Evolutionary conservation across 2,113 vertebrate genomes (phyloP).

Genomic region (Fulmarus glacialis): DNA sequence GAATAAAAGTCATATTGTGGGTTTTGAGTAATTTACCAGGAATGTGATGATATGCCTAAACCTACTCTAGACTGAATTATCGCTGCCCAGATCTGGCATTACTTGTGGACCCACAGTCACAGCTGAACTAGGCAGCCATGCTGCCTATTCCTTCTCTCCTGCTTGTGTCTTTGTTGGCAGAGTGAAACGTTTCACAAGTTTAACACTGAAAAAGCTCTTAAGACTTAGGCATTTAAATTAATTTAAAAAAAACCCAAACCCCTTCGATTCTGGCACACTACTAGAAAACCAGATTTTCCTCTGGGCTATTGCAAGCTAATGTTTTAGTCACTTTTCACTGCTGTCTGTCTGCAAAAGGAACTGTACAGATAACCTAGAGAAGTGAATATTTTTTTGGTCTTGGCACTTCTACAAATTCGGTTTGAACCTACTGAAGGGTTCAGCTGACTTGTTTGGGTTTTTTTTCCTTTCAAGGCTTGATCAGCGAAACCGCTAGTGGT

Average conservation of each 20-base stretch:
- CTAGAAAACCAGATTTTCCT: neutral
- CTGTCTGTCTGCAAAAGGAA: neutral
- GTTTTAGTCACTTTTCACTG: neutral
- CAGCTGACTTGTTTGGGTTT: neutral
- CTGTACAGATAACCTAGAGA: neutral
- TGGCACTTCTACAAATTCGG: neutral
- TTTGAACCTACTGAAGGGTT: neutral
- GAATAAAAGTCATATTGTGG: neutral
- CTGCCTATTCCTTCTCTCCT: neutral
- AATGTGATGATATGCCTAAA: neutral
- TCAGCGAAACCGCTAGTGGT: neutral
- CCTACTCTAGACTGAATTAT: neutral
- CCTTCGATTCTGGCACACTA: neutral
- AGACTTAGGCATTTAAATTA: neutral
- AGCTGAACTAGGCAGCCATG: neutral
- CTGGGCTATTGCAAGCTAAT: neutral
- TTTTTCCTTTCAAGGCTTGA: neutral
- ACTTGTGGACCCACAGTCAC: fast-evolving
- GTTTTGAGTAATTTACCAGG: neutral
- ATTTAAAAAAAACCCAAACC: neutral
- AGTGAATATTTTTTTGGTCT: neutral
- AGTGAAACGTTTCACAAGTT: neutral
- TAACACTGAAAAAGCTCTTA: neutral
- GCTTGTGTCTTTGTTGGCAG: neutral
- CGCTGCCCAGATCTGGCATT: neutral